Base-by-base conservation (phyloP, 2,888 invertebrate species). In the Sylvicola fuscatus region DNA sequence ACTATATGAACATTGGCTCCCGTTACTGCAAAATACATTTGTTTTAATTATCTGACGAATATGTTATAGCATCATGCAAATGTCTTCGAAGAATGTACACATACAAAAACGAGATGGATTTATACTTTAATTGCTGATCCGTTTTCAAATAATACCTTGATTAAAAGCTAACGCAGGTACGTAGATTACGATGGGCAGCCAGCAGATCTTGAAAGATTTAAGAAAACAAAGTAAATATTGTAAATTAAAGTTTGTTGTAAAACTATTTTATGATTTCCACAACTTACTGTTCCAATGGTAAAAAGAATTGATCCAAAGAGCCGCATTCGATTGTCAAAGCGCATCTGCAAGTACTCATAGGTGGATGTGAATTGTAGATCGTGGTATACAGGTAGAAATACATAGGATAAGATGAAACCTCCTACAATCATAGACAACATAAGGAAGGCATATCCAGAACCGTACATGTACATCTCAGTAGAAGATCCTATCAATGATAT, bases 151-250 rank as follows among this genome's bases (percentile, higher is more conserved):
- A 13, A 32, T 61, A 78, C 79, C 79, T 70, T 79, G 79, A 62
- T 79, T 80, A 49, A 80, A 79, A 26, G 80, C 78, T 45, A 80
- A 53, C 1, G 80, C 79, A 17, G 79, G 80, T 2, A 79, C 77
- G 49, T 77, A 80, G 43, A 80, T 70, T 1, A 49, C 51, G 26
- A 56, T 51, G 12, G 58, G 54, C 11, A 57, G 38, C 49, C 54
- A 57, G 3, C 53, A 38, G 29, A 55, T 41, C 55, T 53, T 14
- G 14, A 31, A 11, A 21, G n/a, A 21, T 21, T 21, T 21, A 21
- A 21, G n/a, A n/a, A n/a, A n/a, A n/a, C n/a, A 21, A 21, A 21
- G 21, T 21, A 8, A 8, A 21, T 21, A n/a, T n/a, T n/a, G n/a
- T n/a, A n/a, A n/a, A n/a, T n/a, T n/a, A n/a, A n/a, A n/a, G n/a